These are phyloP conservation scores for Drosophila austrosaltans DNA, from an alignment of 2,888 invertebrate genomes.

Conservation along the genomic window DNA sequence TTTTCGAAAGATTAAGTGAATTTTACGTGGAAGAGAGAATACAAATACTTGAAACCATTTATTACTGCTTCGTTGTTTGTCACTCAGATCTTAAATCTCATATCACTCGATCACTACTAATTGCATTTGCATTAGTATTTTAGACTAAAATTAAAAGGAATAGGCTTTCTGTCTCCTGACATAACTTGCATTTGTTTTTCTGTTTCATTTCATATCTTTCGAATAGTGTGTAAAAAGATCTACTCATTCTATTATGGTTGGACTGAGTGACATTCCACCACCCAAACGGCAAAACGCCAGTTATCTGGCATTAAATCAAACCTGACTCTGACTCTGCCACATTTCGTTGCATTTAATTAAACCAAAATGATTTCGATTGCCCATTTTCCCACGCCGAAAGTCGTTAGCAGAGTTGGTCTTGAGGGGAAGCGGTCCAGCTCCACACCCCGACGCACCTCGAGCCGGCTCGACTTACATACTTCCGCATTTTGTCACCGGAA, in stretches of 20 bases:
- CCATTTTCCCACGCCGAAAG: slow-evolving; percentile 69
- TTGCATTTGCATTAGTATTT: too few relatives aligned
- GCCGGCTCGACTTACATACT: slow-evolving; percentile 59
- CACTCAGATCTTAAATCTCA: too few relatives aligned
- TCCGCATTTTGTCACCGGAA: slow-evolving; percentile 76
- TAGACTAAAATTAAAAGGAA: too few relatives aligned
- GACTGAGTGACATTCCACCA: slow-evolving; percentile 38
- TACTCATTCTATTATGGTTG: slow-evolving; percentile 3
- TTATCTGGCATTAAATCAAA: slow-evolving; percentile 48
- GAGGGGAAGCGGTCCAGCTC: slow-evolving; percentile 25
- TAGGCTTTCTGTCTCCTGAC: too few relatives aligned
- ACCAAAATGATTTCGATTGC: slow-evolving; percentile 49
- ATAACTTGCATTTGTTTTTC: too few relatives aligned
- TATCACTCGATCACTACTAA: too few relatives aligned
- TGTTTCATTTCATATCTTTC: not conserved
- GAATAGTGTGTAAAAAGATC: slow-evolving; percentile 2
- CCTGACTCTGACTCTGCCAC: slow-evolving; percentile 39
- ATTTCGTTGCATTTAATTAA: slow-evolving; percentile 74
- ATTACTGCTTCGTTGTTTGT: not conserved
- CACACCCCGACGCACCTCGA: slow-evolving; percentile 20
- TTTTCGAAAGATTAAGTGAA: not conserved
- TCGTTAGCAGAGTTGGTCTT: slow-evolving; percentile 43
- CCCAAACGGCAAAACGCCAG: slow-evolving; percentile 21
- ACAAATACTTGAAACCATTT: not conserved
- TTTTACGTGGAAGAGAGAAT: not conserved